Percentiles rank a stretch among this genome's conserved stretches.
Conservation (phyloP, 2,797 vertebrate genomes). For the Phoxinus dragarum region DNA sequence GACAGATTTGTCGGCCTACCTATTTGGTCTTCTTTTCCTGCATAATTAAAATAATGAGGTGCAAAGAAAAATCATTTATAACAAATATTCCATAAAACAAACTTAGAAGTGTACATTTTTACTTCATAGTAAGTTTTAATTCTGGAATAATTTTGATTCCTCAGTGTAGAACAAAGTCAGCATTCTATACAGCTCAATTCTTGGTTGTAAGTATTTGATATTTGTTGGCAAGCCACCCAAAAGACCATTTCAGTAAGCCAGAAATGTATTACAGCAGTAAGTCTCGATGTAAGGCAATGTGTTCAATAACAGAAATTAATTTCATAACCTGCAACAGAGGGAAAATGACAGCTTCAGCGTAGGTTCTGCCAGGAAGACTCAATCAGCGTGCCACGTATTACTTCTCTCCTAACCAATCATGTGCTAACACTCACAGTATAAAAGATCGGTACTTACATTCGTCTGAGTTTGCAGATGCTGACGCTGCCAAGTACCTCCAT, state of each 20-base stretch:
- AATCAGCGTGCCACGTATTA: too few relatives aligned
- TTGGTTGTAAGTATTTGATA: not conserved
- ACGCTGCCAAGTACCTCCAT: too few relatives aligned
- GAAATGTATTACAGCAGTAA: not conserved
- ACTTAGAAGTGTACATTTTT: too few relatives aligned
- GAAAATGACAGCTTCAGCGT: too few relatives aligned
- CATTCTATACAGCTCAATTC: not conserved
- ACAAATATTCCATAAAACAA: not conserved
- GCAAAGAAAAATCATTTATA: not conserved
- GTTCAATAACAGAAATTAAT: slow-evolving; percentile 12
- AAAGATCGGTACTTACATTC: too few relatives aligned
- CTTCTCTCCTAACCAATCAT: too few relatives aligned
- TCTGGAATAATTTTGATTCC: not conserved
- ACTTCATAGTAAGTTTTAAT: not conserved
- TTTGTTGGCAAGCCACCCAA: not conserved
- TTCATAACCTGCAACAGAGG: not conserved
- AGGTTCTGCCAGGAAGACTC: too few relatives aligned
- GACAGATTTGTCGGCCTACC: too few relatives aligned
- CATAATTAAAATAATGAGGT: not conserved
- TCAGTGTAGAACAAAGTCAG: not conserved
- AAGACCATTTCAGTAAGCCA: not conserved
- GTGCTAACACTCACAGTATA: too few relatives aligned
- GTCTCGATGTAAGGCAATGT: not conserved
- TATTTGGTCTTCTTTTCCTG: too few relatives aligned
- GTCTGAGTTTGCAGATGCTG: too few relatives aligned